phyloP scores from a whole-genome alignment of 2,888 invertebrate genomes.

The Sialis fuliginosa region DNA sequence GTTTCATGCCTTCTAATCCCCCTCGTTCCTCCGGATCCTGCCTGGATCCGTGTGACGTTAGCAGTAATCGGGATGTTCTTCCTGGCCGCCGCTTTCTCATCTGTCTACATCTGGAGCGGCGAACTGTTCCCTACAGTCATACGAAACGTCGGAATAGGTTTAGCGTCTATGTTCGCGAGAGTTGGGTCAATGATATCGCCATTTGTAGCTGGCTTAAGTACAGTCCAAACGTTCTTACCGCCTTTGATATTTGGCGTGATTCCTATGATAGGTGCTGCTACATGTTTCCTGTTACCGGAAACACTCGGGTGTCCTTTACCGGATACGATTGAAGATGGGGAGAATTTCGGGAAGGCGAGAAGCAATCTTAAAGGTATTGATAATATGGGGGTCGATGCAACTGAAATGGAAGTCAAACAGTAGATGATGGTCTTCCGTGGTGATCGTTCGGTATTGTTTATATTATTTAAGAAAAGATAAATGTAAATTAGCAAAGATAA shows the following conservation, averaged over 20 bases:
- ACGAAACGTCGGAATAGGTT: conserved; percentile 70
- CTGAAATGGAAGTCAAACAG: not conserved
- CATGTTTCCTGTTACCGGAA: conserved; percentile 57
- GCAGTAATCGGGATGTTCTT: conserved; percentile 65
- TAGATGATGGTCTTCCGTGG: no score
- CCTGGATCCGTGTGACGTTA: conserved; percentile 38
- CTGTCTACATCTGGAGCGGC: conserved; percentile 72
- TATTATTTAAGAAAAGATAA: no score
- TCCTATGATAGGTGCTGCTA: conserved; percentile 46
- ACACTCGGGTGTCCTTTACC: conserved; percentile 58
- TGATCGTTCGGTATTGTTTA: no score
- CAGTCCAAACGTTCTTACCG: conserved; percentile 40
- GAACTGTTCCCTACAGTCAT: conserved; percentile 82
- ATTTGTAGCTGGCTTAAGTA: conserved; percentile 50
- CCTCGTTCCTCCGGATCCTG: conserved; percentile 26
- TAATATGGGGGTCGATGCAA: not conserved
- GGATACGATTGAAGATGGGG: conserved; percentile 66
- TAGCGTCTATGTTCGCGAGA: conserved; percentile 70
- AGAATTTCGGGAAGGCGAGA: conserved; percentile 32
- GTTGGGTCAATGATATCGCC: conserved; percentile 76
- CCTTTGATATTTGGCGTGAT: conserved; percentile 54
- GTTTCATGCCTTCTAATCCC: conserved; percentile 42
- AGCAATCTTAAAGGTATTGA: not conserved
- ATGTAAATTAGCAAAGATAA: no score
- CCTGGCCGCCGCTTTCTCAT: conserved; percentile 67